Evolutionary conservation across 2,113 vertebrate genomes (phyloP).

Genomic region (Grus americana): DNA sequence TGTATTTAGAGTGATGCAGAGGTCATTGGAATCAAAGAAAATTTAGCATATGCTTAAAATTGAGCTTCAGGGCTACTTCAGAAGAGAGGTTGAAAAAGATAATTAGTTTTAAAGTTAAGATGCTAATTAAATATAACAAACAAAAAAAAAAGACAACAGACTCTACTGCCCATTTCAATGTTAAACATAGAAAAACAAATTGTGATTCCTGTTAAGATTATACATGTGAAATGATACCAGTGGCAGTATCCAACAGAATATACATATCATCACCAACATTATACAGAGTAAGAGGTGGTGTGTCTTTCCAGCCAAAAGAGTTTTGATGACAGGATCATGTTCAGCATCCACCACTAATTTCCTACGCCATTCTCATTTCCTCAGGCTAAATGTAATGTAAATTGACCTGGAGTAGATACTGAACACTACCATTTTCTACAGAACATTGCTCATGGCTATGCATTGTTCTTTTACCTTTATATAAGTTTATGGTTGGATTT

Average conservation of each 20-base stretch:
- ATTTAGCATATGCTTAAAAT: not conserved
- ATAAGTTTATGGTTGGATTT: not conserved
- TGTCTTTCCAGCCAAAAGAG: not conserved
- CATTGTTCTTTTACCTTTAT: not conserved
- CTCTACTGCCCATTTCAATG: not conserved
- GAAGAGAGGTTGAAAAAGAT: not conserved
- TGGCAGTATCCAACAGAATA: not conserved
- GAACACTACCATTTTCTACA: not conserved
- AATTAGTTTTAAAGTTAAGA: not conserved
- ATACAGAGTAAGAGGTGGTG: not conserved
- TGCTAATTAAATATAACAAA: not conserved
- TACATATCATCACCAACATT: fast-evolving
- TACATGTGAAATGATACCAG: not conserved
- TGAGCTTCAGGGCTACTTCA: not conserved
- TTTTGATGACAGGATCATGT: not conserved
- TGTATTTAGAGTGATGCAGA: not conserved
- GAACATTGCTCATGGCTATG: not conserved
- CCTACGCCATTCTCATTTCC: not conserved
- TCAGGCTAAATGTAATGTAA: not conserved
- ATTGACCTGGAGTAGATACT: not conserved
- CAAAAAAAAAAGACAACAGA: not conserved
- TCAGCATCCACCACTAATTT: not conserved
- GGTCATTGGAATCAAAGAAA: not conserved
- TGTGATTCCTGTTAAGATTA: not conserved
- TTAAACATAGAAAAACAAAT: not conserved